These are phyloP conservation scores for Theristicus caerulescens DNA, from an alignment of 2,113 vertebrate genomes.

Conservation along the genomic window DNA sequence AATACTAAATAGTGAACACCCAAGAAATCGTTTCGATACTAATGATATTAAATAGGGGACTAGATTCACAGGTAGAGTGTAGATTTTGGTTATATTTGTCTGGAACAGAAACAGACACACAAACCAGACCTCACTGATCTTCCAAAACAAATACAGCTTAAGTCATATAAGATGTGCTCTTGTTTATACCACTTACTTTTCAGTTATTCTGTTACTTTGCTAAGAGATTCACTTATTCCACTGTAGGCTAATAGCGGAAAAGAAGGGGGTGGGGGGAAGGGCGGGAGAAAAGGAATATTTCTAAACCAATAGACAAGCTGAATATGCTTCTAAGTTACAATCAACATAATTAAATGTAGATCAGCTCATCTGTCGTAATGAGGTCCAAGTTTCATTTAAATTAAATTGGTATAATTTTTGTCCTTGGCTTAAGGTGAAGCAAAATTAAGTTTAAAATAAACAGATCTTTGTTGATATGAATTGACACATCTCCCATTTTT, in stretches of 20 bases:
- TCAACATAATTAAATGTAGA: background rate
- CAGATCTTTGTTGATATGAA: background rate
- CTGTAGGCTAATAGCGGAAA: background rate
- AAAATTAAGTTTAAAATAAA: background rate
- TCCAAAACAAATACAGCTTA: conserved; percentile 2
- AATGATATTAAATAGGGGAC: background rate
- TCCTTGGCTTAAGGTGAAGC: background rate
- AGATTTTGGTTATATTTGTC: background rate
- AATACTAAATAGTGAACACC: background rate
- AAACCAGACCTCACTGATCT: background rate
- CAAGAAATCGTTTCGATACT: background rate
- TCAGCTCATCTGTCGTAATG: background rate
- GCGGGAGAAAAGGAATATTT: background rate
- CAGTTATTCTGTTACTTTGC: background rate
- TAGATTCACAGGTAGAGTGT: background rate
- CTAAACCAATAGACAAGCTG: background rate
- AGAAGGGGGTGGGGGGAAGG: fast-evolving
- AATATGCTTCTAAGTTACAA: background rate
- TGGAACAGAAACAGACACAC: background rate
- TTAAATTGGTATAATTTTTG: background rate
- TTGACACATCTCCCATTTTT: background rate
- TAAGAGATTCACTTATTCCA: background rate
- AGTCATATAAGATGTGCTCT: background rate
- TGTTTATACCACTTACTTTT: background rate
- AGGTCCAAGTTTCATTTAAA: background rate